phyloP scores from a whole-genome alignment of 2,888 invertebrate genomes.

The Eupithecia inturbata region DNA sequence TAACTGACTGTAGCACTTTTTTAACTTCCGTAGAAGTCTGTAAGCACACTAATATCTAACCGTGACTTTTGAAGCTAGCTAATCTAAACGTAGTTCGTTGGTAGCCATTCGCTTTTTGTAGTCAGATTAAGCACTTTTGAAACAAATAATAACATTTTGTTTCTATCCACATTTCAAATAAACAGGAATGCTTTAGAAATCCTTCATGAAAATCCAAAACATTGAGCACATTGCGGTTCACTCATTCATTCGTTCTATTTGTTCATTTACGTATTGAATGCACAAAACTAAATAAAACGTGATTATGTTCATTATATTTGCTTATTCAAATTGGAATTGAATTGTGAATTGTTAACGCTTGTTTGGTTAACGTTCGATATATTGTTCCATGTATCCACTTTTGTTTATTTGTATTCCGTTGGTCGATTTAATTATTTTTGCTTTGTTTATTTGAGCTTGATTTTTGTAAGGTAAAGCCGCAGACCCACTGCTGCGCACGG shows the following conservation, averaged over 20 bases:
- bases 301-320: background rate
- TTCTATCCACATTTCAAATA: background rate
- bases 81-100: too few relatives aligned
- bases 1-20: background rate
- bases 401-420: slow-evolving; percentile 2
- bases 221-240: background rate
- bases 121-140: too few relatives aligned
- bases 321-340: slow-evolving; percentile 3
- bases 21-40: background rate
- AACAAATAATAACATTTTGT: background rate
- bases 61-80: too few relatives aligned
- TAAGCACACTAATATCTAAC: too few relatives aligned
- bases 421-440: background rate
- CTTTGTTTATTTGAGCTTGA: background rate
- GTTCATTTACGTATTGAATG: background rate
- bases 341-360: background rate
- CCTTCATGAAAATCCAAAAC: too few relatives aligned
- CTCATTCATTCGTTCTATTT: background rate
- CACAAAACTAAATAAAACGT: background rate
- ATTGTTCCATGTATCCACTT: background rate
- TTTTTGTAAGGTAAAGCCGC: background rate
- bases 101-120: too few relatives aligned
- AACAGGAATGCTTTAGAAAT: background rate
- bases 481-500: too few relatives aligned
- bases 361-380: background rate